phyloP scores from a whole-genome alignment of 1,140 invertebrate species.

The Pectinophora gossypiella region DNA sequence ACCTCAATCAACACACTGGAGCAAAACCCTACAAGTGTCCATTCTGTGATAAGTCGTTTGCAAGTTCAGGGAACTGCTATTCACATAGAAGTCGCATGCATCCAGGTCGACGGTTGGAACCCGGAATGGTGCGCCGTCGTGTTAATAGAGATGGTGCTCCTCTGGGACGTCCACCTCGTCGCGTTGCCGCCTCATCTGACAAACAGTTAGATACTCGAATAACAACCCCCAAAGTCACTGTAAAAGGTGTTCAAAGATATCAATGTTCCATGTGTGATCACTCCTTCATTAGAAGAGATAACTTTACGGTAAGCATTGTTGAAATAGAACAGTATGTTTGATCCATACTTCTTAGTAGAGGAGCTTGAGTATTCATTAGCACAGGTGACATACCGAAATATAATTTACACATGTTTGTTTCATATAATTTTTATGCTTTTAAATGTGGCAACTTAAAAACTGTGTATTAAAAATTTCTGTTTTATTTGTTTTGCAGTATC shows the following conservation, averaged over 20 bases:
- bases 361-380: too few species aligned
- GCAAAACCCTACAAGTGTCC: conserved; percentile 88
- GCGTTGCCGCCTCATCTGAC: too few species aligned
- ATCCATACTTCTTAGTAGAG: too few species aligned
- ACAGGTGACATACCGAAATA: too few species aligned
- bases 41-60: conserved; percentile 88
- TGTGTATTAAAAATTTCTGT: too few species aligned
- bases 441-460: too few species aligned
- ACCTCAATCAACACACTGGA: conserved; percentile 88
- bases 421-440: too few species aligned
- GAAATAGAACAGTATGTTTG: not conserved
- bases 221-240: not conserved
- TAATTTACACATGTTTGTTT: too few species aligned
- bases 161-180: too few species aligned
- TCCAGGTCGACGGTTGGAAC: conserved; percentile 49
- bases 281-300: conserved; percentile 53
- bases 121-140: conserved; percentile 12
- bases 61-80: conserved; percentile 86
- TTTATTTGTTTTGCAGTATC: conserved; percentile 64
- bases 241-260: conserved; percentile 44
- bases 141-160: too few species aligned
- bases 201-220: not conserved
- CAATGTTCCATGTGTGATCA: conserved; percentile 52
- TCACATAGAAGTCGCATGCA: conserved; percentile 86
- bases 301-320: conserved; percentile 47